phyloP scores from a whole-genome alignment of 2,888 invertebrate genomes.

The Clunio marinus region DNA sequence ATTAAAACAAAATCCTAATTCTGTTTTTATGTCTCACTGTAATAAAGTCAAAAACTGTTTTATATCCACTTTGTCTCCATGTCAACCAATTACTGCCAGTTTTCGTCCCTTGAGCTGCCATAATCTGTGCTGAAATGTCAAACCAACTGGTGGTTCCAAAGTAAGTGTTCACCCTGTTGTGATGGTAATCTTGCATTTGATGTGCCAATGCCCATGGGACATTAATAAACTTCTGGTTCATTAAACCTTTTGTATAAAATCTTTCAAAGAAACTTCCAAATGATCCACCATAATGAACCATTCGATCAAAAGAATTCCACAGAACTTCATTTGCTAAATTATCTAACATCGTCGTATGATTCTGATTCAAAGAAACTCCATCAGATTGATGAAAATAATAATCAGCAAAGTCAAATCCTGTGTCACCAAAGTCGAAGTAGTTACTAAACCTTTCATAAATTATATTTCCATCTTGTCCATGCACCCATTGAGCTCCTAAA shows the following conservation, averaged over 20 bases:
- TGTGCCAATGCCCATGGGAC: too few species aligned
- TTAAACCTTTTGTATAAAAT: too few species aligned
- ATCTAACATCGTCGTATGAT: too few species aligned
- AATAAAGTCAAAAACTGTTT: conserved; percentile 48
- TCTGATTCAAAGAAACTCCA: background rate
- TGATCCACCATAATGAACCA: too few species aligned
- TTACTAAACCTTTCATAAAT: too few species aligned
- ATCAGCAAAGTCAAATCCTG: too few species aligned
- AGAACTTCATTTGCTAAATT: too few species aligned
- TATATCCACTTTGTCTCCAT: conserved; percentile 53
- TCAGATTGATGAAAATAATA: background rate
- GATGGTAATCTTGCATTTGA: background rate
- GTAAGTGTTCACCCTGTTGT: background rate
- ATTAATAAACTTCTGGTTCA: too few species aligned
- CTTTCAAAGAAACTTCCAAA: background rate
- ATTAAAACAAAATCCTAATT: background rate
- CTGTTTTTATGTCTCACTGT: background rate
- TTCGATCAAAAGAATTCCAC: too few species aligned
- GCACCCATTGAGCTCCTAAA: too few species aligned
- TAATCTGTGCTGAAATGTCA: conserved; percentile 51
- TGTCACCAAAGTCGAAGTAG: conserved; percentile 45
- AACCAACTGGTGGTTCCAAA: conserved; percentile 6
- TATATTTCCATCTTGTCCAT: too few species aligned
- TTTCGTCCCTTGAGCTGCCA: conserved; percentile 51
- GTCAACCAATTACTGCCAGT: conserved; percentile 51